phyloP scores from a whole-genome alignment of 2,888 invertebrate genomes.

The Homarus gammarus region DNA sequence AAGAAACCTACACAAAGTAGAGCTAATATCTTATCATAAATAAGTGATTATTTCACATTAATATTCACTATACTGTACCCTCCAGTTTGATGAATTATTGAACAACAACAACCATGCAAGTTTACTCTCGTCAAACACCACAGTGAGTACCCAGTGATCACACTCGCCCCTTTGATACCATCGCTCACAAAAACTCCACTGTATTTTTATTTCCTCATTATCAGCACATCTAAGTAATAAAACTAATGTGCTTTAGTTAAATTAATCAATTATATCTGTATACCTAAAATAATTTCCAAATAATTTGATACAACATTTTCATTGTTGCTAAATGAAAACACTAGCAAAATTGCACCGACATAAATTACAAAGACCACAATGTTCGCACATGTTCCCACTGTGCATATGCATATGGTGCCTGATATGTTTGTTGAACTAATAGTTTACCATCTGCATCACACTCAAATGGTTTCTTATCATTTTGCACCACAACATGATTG shows the following conservation, averaged over 20 bases:
- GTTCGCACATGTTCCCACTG: slow-evolving; percentile 69
- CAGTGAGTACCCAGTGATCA: not conserved
- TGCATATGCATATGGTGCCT: slow-evolving; percentile 63
- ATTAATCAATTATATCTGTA: not conserved
- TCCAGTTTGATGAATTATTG: not conserved
- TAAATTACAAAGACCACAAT: slow-evolving; percentile 61
- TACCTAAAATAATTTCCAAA: not conserved
- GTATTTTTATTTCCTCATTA: not conserved
- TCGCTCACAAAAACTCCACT: not conserved
- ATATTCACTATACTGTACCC: not conserved
- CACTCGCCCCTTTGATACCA: not conserved
- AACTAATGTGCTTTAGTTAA: not conserved
- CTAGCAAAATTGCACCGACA: not conserved
- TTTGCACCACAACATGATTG: slow-evolving; percentile 22
- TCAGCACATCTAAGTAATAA: too few relatives aligned
- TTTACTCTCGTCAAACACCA: not conserved
- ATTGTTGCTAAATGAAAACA: not conserved
- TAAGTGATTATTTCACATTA: slow-evolving; percentile 2
- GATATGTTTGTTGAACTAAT: slow-evolving; percentile 64
- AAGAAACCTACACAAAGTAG: slow-evolving; percentile 15
- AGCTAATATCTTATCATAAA: slow-evolving; percentile 1
- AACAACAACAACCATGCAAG: not conserved
- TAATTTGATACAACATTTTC: not conserved
- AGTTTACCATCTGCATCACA: slow-evolving; percentile 62
- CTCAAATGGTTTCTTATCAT: slow-evolving; percentile 65